A percentile compares a stretch with the other conserved stretches of the same genome.
These are phyloP conservation scores for Notolabrus celidotus DNA, from an alignment of 2,797 vertebrate genomes.

Conservation along the genomic window DNA sequence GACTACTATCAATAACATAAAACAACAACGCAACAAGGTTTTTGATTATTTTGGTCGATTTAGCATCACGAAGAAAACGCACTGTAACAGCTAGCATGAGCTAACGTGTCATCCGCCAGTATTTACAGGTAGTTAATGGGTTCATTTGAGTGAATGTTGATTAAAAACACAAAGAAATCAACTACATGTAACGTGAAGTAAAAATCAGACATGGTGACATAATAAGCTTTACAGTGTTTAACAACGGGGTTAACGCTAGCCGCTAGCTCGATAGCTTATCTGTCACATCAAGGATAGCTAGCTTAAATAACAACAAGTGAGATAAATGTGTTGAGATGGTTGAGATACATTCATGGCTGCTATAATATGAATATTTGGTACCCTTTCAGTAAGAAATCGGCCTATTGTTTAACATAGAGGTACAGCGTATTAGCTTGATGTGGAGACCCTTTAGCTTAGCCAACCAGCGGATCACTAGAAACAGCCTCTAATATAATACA, in stretches of 20 bases:
- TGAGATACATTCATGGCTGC: background rate
- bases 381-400: background rate
- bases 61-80: background rate
- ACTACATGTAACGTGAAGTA: accelerated
- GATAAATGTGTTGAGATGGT: background rate
- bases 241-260: constrained; percentile 37
- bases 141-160: accelerated
- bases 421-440: constrained; percentile 22
- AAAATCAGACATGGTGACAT: background rate
- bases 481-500: constrained; percentile 12
- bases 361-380: background rate
- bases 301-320: background rate
- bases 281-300: constrained; percentile 60
- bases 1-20: no score
- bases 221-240: constrained; percentile 1
- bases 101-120: background rate
- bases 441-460: constrained; percentile 44
- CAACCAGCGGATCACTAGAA: constrained; percentile 32
- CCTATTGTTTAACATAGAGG: background rate
- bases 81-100: constrained; percentile 8
- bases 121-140: background rate
- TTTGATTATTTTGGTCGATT: no score
- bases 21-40: background rate
- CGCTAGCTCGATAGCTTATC: constrained; percentile 55
- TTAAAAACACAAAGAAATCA: accelerated